Evolutionary conservation across 1,140 invertebrate species (phyloP), one percentile per base, ranked within the genome.

Genomic region (Trissolcus basalis): DNA sequence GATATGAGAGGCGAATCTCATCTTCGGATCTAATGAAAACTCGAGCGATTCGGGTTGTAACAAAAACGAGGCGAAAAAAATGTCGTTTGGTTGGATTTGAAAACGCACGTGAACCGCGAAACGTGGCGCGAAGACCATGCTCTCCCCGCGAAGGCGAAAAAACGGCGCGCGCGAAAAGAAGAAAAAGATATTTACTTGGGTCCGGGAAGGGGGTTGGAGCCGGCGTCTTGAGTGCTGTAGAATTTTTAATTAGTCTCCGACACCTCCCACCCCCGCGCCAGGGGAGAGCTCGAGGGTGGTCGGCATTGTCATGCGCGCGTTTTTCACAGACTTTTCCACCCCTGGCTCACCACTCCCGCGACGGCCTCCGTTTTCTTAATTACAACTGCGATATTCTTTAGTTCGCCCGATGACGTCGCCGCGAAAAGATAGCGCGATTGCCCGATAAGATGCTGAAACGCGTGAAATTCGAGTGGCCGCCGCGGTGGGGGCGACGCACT

Each of bases 261-360:
- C 81, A 70, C 79, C 79, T 70, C 80, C 76, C 80, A 79, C 80
- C 70, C 19, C 59, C 70, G 53, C 56, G 32, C 41, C 14, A 33
- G 54, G 74, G 54, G 53, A 65, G 67, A 59, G 77, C 59, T 72
- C 78, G 78, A 71, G 75, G 80, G 73, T 81, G 77, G 80, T 72
- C 80, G 81, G 83, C 84, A 87, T 87, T 87, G 87, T 88, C 87
- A 88, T 88, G 87, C 87, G 87, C 87, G 82, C 82, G 83, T 88
- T 88, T 88, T 88, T 87, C 84, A 84, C 50, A 83, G 80, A 83
- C 82, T 88, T 87, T 87, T 86, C 85, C 86, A 87, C 82, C 87
- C 86, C 81, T 82, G 51, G 68, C 50, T 78, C 45, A 77, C 74
- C 59, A 67, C 79, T 67, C 63, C 64, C 61, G 69, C 75, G 67